phyloP scores from a whole-genome alignment of 2,888 invertebrate genomes.

The Anoplius nigerrimus region DNA sequence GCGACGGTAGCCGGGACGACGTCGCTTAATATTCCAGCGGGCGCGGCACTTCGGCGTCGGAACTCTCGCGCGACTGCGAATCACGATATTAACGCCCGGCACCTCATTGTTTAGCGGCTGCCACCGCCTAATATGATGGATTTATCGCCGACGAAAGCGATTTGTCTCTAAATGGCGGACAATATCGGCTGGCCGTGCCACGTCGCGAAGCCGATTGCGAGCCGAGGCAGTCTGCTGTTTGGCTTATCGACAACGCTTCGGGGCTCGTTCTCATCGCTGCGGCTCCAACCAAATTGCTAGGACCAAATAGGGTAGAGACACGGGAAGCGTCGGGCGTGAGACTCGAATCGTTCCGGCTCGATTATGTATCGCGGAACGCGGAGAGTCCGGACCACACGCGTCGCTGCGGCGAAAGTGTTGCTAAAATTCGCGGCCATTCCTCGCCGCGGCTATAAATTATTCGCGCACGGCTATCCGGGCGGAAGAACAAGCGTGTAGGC shows the following conservation, averaged over 20 bases:
- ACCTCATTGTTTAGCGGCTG: constrained; percentile 59
- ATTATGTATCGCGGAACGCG: too few relatives aligned
- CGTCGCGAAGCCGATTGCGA: too few relatives aligned
- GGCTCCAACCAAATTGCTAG: too few relatives aligned
- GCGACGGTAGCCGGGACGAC: constrained; percentile 20
- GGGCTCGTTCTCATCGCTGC: too few relatives aligned
- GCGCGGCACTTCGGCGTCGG: constrained; percentile 50
- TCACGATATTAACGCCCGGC: constrained; percentile 57
- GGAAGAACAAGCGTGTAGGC: constrained; percentile 38
- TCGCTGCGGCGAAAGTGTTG: not conserved
- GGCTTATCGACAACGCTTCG: too few relatives aligned
- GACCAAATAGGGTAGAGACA: too few relatives aligned
- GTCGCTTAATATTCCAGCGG: constrained; percentile 61
- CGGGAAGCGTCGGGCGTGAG: too few relatives aligned
- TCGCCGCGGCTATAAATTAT: constrained; percentile 30
- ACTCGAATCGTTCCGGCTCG: too few relatives aligned
- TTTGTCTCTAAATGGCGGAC: constrained; percentile 11
- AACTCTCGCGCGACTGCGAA: constrained; percentile 56
- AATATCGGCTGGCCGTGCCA: not conserved
- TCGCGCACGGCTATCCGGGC: constrained; percentile 33
- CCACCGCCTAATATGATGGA: constrained; percentile 53
- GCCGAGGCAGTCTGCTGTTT: too few relatives aligned
- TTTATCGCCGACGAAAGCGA: constrained; percentile 47
- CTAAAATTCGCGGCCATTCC: not conserved
- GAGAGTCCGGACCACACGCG: too few relatives aligned